These are phyloP conservation scores for Myzus persicae DNA, from an alignment of 1,140 invertebrate species.

Conservation along the genomic window DNA sequence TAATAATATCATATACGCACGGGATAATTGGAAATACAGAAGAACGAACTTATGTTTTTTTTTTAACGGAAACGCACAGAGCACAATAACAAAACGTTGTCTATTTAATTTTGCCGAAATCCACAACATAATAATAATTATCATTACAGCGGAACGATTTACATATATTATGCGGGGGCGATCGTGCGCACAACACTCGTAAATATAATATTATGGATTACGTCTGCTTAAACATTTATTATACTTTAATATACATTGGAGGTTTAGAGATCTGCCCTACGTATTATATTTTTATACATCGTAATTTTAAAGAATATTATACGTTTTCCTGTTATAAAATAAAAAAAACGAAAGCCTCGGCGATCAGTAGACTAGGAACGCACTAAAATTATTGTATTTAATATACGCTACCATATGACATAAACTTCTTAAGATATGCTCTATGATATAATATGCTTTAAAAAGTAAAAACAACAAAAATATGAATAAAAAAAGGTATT, in stretches of 20 bases:
- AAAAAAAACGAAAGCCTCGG: not conserved
- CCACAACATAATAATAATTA: not conserved
- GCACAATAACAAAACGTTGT: not conserved
- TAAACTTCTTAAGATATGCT: not conserved
- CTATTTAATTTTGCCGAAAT: not conserved
- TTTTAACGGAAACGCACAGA: not conserved
- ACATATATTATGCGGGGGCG: not conserved
- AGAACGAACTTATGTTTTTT: not conserved
- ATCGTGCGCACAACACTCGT: not conserved
- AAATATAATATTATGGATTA: not conserved
- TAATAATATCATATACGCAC: not conserved
- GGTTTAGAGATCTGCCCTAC: not conserved
- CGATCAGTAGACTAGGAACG: not conserved
- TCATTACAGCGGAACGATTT: not conserved
- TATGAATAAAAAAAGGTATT: not conserved
- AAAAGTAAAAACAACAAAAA: not conserved
- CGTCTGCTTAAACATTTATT: not conserved
- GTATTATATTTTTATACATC: not conserved
- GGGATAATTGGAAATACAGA: not conserved
- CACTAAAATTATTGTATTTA: not conserved
- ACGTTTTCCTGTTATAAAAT: not conserved
- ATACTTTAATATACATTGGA: not conserved
- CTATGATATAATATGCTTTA: not conserved
- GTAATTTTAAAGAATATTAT: not conserved
- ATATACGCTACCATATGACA: not conserved